These are phyloP conservation scores for Hylomyscus alleni DNA, from an alignment of 2,797 vertebrate genomes.

Conservation along the genomic window DNA sequence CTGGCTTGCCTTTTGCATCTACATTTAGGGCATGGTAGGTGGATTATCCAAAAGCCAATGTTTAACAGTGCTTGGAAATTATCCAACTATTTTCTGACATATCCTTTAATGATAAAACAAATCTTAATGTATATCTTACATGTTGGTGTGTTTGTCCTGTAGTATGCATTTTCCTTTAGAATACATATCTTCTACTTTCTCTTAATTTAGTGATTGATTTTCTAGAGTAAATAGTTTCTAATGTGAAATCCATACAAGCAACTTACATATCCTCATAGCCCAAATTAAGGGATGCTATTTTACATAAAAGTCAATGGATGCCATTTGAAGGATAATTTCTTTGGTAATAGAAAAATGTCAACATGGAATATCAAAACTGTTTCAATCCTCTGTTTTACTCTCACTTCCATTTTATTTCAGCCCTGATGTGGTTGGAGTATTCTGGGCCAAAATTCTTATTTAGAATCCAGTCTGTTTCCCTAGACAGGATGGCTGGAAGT, in stretches of 20 bases:
- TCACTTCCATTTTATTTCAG: neutral
- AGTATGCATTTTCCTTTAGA: neutral
- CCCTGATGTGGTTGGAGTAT: neutral
- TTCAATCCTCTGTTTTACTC: neutral
- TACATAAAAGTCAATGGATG: neutral
- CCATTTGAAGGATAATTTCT: neutral
- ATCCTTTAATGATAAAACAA: slow-evolving; percentile 22
- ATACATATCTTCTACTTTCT: neutral
- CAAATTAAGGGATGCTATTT: neutral
- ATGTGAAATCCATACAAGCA: neutral
- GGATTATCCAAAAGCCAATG: neutral
- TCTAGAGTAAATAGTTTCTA: neutral
- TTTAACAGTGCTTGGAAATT: neutral
- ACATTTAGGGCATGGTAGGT: neutral
- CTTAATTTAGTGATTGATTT: neutral
- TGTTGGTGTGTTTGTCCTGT: neutral
- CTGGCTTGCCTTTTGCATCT: neutral
- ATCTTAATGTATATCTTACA: neutral
- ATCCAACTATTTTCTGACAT: neutral
- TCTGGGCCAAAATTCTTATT: neutral
- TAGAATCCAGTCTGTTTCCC: slow-evolving; percentile 18
- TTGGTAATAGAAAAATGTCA: neutral
- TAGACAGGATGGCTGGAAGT: neutral
- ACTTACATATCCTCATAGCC: neutral
- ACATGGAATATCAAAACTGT: neutral